Evolutionary conservation across 2,797 vertebrate genomes (phyloP).

Genomic region (Denticeps clupeoides): DNA sequence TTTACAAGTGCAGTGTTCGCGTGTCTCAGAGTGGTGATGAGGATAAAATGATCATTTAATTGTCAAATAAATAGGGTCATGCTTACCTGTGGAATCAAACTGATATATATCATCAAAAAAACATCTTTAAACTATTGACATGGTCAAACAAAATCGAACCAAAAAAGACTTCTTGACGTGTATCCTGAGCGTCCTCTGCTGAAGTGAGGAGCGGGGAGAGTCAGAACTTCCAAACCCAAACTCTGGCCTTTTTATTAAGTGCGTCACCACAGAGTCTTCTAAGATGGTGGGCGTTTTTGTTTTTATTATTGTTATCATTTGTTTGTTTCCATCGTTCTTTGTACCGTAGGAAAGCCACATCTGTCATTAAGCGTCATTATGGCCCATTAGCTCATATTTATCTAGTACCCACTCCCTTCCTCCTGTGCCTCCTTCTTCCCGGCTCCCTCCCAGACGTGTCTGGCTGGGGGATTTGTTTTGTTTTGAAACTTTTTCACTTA

Average conservation of each 20-base stretch:
- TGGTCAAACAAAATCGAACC: neutral
- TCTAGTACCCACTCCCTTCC: slow-evolving; percentile 68
- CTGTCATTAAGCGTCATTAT: slow-evolving; percentile 68
- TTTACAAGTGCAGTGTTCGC: too few species aligned
- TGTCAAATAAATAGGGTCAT: too few species aligned
- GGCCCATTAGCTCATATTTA: slow-evolving; percentile 68
- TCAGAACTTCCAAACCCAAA: neutral
- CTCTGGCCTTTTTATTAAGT: slow-evolving; percentile 31
- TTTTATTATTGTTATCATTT: slow-evolving; percentile 49
- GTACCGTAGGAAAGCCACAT: slow-evolving; percentile 54
- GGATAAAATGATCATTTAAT: too few species aligned
- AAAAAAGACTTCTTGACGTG: neutral
- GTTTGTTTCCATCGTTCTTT: slow-evolving; percentile 56
- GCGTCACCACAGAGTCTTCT: slow-evolving; percentile 32
- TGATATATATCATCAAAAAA: too few species aligned
- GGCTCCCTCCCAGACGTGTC: slow-evolving; percentile 30
- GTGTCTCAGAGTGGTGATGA: too few species aligned
- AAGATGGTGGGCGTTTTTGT: slow-evolving; percentile 26
- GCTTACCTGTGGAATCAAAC: too few species aligned
- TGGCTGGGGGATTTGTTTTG: slow-evolving; percentile 43
- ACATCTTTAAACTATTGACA: neutral
- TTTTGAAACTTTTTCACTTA: slow-evolving; percentile 22
- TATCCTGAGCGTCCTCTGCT: neutral
- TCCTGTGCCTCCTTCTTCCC: slow-evolving; percentile 31
- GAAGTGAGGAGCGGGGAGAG: slow-evolving; percentile 26